Evolutionary conservation across 2,797 vertebrate genomes (phyloP).

Genomic region (Chanos chanos): DNA sequence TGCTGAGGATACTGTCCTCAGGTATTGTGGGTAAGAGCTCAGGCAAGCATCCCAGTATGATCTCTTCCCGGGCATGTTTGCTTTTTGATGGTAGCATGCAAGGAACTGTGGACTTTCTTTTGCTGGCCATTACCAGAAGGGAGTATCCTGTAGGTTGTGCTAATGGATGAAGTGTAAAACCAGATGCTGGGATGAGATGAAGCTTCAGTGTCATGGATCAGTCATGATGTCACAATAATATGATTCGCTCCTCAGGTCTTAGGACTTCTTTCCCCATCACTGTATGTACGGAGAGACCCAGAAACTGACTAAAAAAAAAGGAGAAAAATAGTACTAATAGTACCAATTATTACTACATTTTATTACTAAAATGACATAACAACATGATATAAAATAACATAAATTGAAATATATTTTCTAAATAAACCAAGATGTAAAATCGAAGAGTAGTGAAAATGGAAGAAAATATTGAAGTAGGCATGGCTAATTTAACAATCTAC

Average conservation of each 20-base stretch:
- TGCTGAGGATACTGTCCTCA: constrained; percentile 74
- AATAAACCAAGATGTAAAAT: too few species aligned
- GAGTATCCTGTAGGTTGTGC: too few species aligned
- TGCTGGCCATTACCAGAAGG: constrained; percentile 99
- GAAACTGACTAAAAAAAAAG: constrained; percentile 54
- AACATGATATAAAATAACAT: too few species aligned
- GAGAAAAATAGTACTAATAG: too few species aligned
- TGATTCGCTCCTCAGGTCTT: constrained; percentile 52
- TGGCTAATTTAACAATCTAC: too few species aligned
- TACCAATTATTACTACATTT: not conserved
- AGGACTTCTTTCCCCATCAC: constrained; percentile 62
- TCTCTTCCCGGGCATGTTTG: constrained; percentile 79
- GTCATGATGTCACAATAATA: constrained; percentile 82
- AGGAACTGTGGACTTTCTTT: constrained; percentile 95
- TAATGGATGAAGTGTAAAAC: constrained; percentile 58
- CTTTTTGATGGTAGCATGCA: constrained; percentile 98
- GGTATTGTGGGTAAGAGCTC: constrained; percentile 75
- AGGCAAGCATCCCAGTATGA: constrained; percentile 71
- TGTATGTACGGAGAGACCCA: constrained; percentile 30
- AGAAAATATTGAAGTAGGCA: too few species aligned
- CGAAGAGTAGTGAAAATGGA: too few species aligned
- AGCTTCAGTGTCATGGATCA: constrained; percentile 70
- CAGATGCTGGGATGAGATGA: constrained; percentile 66
- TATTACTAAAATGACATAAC: constrained; percentile 8
- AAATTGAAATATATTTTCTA: too few species aligned